phyloP scores from a whole-genome alignment of 2,797 vertebrate species.

The Pelodytes ibericus region DNA sequence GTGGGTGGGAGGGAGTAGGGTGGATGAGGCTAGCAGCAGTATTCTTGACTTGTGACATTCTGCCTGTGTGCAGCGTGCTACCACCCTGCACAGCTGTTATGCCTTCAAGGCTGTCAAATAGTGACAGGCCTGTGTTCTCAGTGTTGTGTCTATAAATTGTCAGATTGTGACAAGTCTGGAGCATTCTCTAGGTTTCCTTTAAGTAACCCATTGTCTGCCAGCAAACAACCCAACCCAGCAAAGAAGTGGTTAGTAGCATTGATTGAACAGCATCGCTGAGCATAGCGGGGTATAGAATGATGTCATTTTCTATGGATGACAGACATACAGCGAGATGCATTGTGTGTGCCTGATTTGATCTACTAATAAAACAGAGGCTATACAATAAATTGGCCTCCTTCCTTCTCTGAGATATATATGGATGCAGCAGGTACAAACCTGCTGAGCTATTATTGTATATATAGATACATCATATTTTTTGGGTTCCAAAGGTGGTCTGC shows the following conservation, averaged over 20 bases:
- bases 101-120: slow-evolving; percentile 58
- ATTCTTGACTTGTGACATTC: background rate
- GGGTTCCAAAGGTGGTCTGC: slow-evolving; percentile 9
- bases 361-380: background rate
- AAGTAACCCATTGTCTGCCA: slow-evolving; percentile 12
- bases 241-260: background rate
- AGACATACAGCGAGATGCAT: background rate
- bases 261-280: background rate
- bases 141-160: slow-evolving; percentile 42
- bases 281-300: slow-evolving; percentile 4
- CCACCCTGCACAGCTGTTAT: background rate
- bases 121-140: background rate
- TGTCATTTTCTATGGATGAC: slow-evolving; percentile 17
- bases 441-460: slow-evolving; percentile 9
- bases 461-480: too few species aligned
- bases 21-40: background rate
- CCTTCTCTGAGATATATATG: slow-evolving; percentile 4
- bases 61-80: slow-evolving; percentile 19
- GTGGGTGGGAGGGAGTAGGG: background rate
- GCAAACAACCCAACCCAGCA: background rate
- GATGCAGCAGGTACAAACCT: background rate
- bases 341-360: background rate
- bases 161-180: slow-evolving; percentile 22
- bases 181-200: slow-evolving; percentile 7
- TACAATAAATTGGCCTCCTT: background rate